Conservation (phyloP, 2,888 invertebrate species). For the Protonemura montana region DNA sequence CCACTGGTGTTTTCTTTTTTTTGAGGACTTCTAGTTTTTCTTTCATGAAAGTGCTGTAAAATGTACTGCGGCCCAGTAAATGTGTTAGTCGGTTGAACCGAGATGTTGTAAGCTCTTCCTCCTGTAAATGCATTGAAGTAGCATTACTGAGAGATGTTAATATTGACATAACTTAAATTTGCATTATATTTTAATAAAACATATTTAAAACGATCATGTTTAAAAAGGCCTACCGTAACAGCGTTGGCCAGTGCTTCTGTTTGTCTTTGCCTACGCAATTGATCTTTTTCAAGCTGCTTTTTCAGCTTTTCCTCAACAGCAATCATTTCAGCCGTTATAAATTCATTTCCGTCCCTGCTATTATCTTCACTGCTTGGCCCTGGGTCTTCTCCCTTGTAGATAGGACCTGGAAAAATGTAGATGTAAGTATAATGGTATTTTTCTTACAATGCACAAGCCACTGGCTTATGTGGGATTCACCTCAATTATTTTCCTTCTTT, state of each 20-base stretch:
- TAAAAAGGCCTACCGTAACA: not conserved
- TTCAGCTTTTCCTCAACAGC: constrained; percentile 23
- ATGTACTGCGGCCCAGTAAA: constrained; percentile 35
- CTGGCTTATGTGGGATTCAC: too few relatives aligned
- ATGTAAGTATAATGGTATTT: too few relatives aligned
- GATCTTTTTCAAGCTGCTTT: constrained; percentile 24
- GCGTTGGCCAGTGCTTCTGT: not conserved
- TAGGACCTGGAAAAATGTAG: too few relatives aligned
- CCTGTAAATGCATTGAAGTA: not conserved
- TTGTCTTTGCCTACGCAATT: not conserved
- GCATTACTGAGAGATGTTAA: too few relatives aligned
- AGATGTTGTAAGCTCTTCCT: constrained; percentile 23
- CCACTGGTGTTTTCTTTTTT: not conserved
- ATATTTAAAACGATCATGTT: too few relatives aligned
- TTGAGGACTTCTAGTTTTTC: constrained; percentile 25
- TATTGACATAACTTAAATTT: too few relatives aligned
- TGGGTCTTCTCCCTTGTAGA: too few relatives aligned
- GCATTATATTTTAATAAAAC: too few relatives aligned
- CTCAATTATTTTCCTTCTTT: too few relatives aligned
- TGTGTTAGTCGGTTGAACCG: constrained; percentile 38
- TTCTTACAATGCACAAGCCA: too few relatives aligned
- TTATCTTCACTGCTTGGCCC: not conserved
- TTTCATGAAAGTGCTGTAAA: constrained; percentile 40
- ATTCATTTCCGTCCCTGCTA: not conserved
- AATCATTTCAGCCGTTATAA: constrained; percentile 33